Conservation (phyloP, 1,140 invertebrate genomes). For the Capitella teleta region DNA sequence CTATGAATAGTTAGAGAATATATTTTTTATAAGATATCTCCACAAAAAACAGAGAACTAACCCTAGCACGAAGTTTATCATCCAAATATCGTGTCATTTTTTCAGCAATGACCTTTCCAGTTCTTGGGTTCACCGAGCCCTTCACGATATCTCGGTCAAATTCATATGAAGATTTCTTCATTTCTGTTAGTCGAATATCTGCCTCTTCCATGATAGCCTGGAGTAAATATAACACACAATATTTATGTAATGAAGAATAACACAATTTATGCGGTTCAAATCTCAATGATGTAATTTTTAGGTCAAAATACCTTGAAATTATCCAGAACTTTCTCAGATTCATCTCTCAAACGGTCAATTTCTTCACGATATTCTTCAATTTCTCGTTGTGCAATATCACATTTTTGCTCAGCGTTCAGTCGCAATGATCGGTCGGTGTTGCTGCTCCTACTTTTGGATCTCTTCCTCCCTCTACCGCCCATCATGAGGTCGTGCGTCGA, state of each 20-base stretch:
- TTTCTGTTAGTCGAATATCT: constrained; percentile 35
- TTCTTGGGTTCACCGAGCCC: constrained; percentile 30
- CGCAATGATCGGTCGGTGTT: constrained; percentile 29
- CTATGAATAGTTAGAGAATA: constrained; percentile 15
- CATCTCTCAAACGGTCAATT: constrained; percentile 32
- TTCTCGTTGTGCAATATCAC: constrained; percentile 41
- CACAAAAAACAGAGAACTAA: constrained; percentile 15
- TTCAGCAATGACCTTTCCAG: constrained; percentile 37
- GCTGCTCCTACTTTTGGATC: constrained; percentile 33
- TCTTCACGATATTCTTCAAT: constrained; percentile 39
- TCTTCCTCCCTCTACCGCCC: constrained; percentile 23
- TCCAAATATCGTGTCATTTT: constrained; percentile 40
- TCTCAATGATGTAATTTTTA: no score
- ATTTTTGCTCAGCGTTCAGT: constrained; percentile 40
- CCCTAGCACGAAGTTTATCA: constrained; percentile 33
- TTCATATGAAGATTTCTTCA: constrained; percentile 39
- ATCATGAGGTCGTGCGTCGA: constrained; percentile 18
- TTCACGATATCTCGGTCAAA: constrained; percentile 41
- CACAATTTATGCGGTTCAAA: no score
- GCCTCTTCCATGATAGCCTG: constrained; percentile 41
- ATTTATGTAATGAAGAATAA: no score
- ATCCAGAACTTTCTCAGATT: constrained; percentile 40
- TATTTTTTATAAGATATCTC: not conserved
- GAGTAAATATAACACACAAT: not conserved
- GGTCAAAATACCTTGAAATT: constrained; percentile 30